These are phyloP conservation scores for Oenanthe melanoleuca DNA, from an alignment of 2,113 vertebrate species.

Conservation along the genomic window DNA sequence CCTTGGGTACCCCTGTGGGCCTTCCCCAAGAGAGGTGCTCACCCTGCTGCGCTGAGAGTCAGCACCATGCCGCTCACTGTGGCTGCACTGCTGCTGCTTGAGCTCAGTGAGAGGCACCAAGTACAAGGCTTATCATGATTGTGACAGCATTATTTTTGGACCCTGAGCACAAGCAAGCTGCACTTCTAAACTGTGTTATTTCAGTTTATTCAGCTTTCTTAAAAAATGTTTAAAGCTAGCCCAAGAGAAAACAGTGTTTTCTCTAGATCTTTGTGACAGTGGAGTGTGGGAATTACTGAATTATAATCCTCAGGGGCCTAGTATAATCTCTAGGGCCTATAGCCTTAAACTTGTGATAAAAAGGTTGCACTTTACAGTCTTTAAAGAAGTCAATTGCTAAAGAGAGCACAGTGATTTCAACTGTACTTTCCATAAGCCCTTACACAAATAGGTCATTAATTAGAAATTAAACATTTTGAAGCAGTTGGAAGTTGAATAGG, in stretches of 20 bases:
- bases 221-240: neutral
- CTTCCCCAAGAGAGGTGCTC: neutral
- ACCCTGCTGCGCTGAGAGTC: neutral
- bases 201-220: neutral
- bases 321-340: neutral
- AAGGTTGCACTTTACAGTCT: neutral
- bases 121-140: fast-evolving
- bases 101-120: neutral
- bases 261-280: neutral
- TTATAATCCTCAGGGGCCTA: neutral
- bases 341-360: neutral
- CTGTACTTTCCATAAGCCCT: neutral
- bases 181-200: neutral
- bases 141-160: neutral
- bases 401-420: neutral
- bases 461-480: neutral
- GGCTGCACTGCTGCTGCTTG: neutral
- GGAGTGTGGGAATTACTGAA: neutral
- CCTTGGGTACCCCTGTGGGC: neutral
- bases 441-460: neutral
- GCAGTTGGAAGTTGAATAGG: neutral
- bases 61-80: neutral
- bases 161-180: neutral
- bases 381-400: neutral
- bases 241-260: neutral